Evolutionary conservation across 2,113 vertebrate genomes (phyloP), one percentile per base, ranked within the genome.

Genomic region (Planiliza haematocheilus): DNA sequence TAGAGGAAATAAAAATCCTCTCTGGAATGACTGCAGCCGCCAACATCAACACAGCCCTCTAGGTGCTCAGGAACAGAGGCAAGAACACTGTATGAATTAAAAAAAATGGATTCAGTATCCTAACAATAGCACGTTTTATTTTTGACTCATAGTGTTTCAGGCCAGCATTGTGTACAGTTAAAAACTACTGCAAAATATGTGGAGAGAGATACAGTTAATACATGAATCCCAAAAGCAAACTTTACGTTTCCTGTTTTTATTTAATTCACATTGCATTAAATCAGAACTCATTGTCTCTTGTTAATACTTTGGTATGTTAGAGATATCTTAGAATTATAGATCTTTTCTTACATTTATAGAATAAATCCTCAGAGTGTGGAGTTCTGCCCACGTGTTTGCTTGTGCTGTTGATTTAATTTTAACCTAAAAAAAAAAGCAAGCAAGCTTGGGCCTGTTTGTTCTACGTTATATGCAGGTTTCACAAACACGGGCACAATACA

Each of bases 11-110:
- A 30, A 75, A 80, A 82, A 78, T 83, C 86, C 81, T 74, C 82
- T 72, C 5, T 63, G 83, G 83, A 91, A 88, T 87, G 84, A 86
- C 8, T 8, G 49, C 55, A 60, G 78, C 50, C 24, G 86, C 87
- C 84, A 88, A 86, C 51, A 43, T 87, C 79, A 88, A 89, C 85
- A 86, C 42, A 39, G 34, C 36, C 41, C 53, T 60, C 24, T 55
- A 69, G 82, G 74, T 81, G 80, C 65, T 78, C 75, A 37, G 59
- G 60, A 86, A 68, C 83, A 71, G 37, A 79, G 70, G 43, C 69
- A 59, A 63, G 49, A 55, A 66, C 67, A 64, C 11, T 2, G 24
- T 13, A 52, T 13, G 36, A 70, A 56, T 41, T 45, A 50, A 68
- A 81, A 45, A 18, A 64, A 46, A 70, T 13, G 5, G 5, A 18